These are phyloP conservation scores for Synanthedon tipuliformis DNA, from an alignment of 2,888 invertebrate genomes.

Conservation along the genomic window DNA sequence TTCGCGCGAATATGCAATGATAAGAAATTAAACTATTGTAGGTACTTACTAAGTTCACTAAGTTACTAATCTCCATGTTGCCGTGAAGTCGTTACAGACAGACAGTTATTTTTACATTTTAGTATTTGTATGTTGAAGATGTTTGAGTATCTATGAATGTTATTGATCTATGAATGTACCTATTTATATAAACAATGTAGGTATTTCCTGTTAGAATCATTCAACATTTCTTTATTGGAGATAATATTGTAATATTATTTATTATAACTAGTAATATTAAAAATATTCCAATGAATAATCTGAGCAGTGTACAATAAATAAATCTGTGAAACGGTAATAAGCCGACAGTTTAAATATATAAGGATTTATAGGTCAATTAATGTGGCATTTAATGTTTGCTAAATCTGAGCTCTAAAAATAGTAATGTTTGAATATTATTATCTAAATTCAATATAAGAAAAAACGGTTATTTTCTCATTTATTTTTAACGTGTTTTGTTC, in stretches of 20 bases:
- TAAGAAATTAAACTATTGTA: too few species aligned
- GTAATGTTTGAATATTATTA: background rate
- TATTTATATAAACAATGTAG: conserved; percentile 66
- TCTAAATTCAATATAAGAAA: too few species aligned
- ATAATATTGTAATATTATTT: conserved; percentile 39
- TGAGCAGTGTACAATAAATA: conserved; percentile 63
- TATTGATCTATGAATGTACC: too few species aligned
- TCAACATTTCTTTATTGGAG: conserved; percentile 60
- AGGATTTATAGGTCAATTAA: conserved; percentile 19
- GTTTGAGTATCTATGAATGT: conserved; percentile 36
- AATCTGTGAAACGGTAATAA: conserved; percentile 20
- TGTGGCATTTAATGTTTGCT: conserved; percentile 12
- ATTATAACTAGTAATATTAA: too few species aligned
- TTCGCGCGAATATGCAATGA: too few species aligned
- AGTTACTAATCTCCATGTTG: too few species aligned
- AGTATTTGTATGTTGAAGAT: conserved; percentile 12
- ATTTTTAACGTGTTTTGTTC: too few species aligned
- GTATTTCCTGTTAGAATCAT: conserved; percentile 62
- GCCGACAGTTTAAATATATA: conserved; percentile 14
- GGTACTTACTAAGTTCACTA: too few species aligned
- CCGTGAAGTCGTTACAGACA: too few species aligned
- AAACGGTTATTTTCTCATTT: too few species aligned
- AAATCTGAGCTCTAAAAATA: conserved; percentile 14
- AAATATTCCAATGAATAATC: conserved; percentile 40
- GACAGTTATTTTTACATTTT: too few species aligned